phyloP scores from a whole-genome alignment of 2,797 vertebrate species.

The Emys orbicularis region DNA sequence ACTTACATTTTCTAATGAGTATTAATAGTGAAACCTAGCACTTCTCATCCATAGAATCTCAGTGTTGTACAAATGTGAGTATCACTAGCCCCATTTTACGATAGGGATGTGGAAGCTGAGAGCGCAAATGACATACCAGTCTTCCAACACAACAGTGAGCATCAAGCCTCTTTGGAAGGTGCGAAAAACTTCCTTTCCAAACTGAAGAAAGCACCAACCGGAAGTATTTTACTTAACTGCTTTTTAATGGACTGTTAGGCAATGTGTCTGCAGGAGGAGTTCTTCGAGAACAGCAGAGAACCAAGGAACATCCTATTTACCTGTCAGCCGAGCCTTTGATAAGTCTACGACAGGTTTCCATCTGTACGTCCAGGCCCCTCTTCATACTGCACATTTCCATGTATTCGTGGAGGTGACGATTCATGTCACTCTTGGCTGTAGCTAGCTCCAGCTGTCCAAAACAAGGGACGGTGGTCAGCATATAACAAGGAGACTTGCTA shows the following conservation, averaged over 20 bases:
- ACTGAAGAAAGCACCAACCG: neutral
- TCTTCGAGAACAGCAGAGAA: neutral
- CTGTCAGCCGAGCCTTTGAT: constrained; percentile 93
- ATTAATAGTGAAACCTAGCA: neutral
- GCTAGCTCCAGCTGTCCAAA: constrained; percentile 89
- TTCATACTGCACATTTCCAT: constrained; percentile 99
- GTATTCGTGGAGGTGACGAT: constrained; percentile 94
- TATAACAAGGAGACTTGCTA: neutral
- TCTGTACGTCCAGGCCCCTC: constrained; percentile 93
- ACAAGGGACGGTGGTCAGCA: neutral
- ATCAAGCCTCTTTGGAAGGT: neutral
- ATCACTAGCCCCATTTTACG: neutral
- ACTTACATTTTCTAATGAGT: neutral
- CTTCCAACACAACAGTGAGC: neutral
- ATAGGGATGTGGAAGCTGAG: neutral
- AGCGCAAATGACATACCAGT: neutral
- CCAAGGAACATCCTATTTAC: constrained; percentile 7
- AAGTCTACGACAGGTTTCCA: constrained; percentile 95
- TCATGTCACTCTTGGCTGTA: constrained; percentile 96
- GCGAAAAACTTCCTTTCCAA: neutral
- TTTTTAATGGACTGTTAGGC: neutral
- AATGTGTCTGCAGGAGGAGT: neutral
- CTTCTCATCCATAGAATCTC: neutral
- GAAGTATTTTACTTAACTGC: neutral
- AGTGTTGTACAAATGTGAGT: neutral